A percentile compares a stretch with the other conserved stretches of the same genome.
Evolutionary conservation across 2,888 invertebrate genomes (phyloP).

Genomic region (Idaea straminata): DNA sequence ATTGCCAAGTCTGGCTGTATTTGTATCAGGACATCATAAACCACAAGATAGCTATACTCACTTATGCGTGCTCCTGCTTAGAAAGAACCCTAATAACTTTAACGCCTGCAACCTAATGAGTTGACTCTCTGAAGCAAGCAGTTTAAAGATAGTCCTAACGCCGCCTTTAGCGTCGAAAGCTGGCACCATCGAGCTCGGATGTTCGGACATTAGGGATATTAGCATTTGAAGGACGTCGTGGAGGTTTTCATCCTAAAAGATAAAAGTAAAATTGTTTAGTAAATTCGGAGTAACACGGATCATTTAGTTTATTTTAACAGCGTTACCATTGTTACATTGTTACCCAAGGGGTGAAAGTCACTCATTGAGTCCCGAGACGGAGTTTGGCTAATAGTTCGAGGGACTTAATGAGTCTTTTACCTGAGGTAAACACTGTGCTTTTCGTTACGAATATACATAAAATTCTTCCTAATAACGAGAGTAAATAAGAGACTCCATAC

Average conservation of each 20-base stretch:
- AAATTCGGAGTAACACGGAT: not conserved
- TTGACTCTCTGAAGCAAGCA: conserved; percentile 97
- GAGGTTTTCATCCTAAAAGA: conserved; percentile 94
- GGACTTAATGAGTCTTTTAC: no score
- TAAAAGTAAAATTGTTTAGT: not conserved
- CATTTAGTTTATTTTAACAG: no score
- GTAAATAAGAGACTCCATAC: no score
- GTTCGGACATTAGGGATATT: conserved; percentile 98
- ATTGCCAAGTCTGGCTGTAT: no score
- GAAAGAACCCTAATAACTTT: conserved; percentile 97
- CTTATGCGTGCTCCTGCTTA: conserved; percentile 99
- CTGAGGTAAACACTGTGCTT: no score
- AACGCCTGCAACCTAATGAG: conserved; percentile 96
- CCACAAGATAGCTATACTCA: conserved; percentile 51
- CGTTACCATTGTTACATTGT: no score
- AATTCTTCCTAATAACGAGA: no score
- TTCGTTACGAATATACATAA: no score
- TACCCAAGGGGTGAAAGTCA: no score
- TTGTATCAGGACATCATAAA: not conserved
- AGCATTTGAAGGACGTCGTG: conserved; percentile 98
- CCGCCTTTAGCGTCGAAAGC: conserved; percentile 99
- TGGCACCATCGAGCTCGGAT: conserved; percentile 99
- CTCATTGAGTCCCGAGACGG: no score
- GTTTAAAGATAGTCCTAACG: conserved; percentile 97
- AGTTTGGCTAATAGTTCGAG: no score